A percentile compares a stretch with the other conserved stretches of the same genome.
Conservation (phyloP, 2,797 vertebrate species). For the Eremophila alpestris region DNA sequence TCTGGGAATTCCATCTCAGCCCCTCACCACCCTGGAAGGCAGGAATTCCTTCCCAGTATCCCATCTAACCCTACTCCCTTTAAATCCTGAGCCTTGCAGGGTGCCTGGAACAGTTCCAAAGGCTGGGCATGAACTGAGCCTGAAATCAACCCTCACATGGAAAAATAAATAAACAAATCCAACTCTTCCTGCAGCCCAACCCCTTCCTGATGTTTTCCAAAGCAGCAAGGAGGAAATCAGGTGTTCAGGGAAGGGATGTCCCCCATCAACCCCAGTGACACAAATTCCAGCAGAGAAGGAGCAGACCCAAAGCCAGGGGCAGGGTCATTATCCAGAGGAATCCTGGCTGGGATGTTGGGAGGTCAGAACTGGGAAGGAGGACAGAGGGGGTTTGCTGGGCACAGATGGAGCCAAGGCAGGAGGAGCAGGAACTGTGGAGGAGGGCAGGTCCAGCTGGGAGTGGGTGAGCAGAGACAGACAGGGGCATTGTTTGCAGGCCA, state of each 20-base stretch:
- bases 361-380: background rate
- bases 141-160: no score
- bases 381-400: background rate
- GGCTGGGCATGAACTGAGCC: background rate
- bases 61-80: background rate
- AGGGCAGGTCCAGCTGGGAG: background rate
- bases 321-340: background rate
- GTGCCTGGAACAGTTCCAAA: background rate
- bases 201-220: background rate
- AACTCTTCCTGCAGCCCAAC: background rate
- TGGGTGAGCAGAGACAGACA: background rate
- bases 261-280: background rate
- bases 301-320: background rate
- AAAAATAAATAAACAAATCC: background rate
- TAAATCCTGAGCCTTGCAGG: background rate
- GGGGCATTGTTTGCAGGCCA: background rate
- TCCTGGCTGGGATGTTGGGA: background rate
- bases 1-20: background rate
- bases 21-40: rapidly evolving
- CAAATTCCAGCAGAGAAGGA: background rate
- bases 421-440: background rate
- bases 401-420: background rate
- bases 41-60: background rate
- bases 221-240: background rate
- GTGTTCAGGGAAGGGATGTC: background rate